Percentiles rank a stretch among this genome's conserved stretches.
Conservation (phyloP, 2,113 vertebrate species). For the Cyanoramphus novaezelandiae region DNA sequence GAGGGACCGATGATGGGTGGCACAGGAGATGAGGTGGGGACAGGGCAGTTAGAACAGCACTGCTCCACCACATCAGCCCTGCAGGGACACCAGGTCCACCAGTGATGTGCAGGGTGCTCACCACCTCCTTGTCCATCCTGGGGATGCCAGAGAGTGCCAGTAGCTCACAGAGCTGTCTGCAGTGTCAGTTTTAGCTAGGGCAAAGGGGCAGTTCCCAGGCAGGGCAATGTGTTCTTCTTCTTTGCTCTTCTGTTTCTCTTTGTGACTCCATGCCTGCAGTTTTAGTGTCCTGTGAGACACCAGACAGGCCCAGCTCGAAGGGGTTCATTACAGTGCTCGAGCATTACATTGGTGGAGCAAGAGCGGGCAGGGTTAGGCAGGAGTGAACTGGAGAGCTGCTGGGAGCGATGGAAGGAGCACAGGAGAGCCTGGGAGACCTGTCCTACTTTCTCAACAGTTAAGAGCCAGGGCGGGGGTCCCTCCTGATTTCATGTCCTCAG, state of each 20-base stretch:
- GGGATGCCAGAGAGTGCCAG: background rate
- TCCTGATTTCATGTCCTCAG: slow-evolving; percentile 3
- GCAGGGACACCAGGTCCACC: background rate
- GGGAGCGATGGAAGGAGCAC: slow-evolving; percentile 11
- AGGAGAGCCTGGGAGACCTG: slow-evolving; percentile 52
- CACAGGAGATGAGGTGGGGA: background rate
- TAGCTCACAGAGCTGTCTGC: rapidly evolving
- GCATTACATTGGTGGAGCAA: background rate
- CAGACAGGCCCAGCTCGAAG: background rate
- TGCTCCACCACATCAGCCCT: rapidly evolving
- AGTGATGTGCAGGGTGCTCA: background rate
- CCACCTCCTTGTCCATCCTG: background rate
- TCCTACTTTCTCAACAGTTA: slow-evolving; percentile 39
- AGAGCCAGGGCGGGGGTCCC: background rate
- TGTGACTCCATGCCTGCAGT: background rate
- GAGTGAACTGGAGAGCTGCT: background rate
- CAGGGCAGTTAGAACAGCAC: background rate
- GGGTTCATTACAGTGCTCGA: background rate
- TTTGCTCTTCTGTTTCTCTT: background rate
- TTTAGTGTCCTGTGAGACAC: background rate
- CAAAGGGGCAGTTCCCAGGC: background rate
- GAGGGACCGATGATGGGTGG: background rate
- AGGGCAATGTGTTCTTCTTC: rapidly evolving
- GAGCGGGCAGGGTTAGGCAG: background rate
- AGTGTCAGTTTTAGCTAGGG: background rate